Conservation (phyloP, 1,140 invertebrate genomes). For the Limonius californicus region DNA sequence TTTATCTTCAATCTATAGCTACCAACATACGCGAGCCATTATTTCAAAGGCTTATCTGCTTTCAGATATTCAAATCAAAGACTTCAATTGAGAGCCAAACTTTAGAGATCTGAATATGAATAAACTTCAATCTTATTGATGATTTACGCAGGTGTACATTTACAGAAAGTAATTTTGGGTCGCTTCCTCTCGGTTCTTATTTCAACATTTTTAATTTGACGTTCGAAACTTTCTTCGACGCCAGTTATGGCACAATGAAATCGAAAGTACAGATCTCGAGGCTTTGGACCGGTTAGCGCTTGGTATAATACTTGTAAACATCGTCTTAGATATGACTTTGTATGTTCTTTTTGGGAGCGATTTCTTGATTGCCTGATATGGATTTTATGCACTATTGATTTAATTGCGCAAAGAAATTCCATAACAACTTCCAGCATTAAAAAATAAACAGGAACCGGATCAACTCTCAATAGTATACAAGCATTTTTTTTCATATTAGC, state of each 20-base stretch:
- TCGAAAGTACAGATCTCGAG: not conserved
- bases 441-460: no score
- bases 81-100: constrained; percentile 16
- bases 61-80: constrained; percentile 19
- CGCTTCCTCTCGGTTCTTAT: not conserved
- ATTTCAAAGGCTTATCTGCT: constrained; percentile 17
- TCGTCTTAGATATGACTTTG: no score
- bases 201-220: not conserved
- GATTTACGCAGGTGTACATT: constrained; percentile 16
- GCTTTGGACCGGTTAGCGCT: no score
- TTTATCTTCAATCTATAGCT: constrained; percentile 16
- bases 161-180: not conserved
- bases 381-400: no score
- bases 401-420: no score
- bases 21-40: constrained; percentile 17
- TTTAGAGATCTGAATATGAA: constrained; percentile 19
- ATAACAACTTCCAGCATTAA: no score
- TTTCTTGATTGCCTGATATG: no score
- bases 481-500: no score
- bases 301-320: no score
- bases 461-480: no score
- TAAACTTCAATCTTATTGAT: constrained; percentile 19
- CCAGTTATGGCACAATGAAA: not conserved
- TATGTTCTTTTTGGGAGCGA: no score
- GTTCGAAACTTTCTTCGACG: not conserved